phyloP scores from a whole-genome alignment of 1,140 invertebrate genomes.

The Drosophila neocordata region DNA sequence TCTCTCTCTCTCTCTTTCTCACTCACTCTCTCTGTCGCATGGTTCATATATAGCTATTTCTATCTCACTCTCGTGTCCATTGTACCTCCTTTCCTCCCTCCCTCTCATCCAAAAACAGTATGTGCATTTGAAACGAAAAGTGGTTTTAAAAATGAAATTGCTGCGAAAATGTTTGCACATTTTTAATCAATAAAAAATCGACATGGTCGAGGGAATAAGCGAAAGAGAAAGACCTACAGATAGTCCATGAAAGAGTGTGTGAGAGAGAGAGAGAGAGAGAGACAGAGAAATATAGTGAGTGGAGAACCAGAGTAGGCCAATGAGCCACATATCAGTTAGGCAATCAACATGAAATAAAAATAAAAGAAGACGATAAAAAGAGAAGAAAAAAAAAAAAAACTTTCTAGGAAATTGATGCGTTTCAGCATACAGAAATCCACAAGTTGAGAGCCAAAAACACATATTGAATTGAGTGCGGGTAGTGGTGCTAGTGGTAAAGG shows the following conservation, averaged over 20 bases:
- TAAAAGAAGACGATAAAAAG: slow-evolving; percentile 19
- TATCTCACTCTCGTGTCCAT: too few species aligned
- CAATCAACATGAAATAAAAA: slow-evolving; percentile 51
- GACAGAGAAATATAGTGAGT: neutral
- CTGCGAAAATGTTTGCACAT: slow-evolving; percentile 78
- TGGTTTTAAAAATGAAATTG: slow-evolving; percentile 79
- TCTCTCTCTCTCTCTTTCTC: neutral
- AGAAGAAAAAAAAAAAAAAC: neutral
- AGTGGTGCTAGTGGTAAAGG: neutral
- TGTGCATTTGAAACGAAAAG: slow-evolving; percentile 68
- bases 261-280: neutral
- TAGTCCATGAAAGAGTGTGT: neutral
- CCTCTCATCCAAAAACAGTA: neutral
- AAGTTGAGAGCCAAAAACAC: neutral
- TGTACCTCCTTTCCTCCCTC: too few species aligned
- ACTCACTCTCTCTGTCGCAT: neutral
- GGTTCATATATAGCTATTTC: too few species aligned
- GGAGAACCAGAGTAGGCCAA: slow-evolving; percentile 31
- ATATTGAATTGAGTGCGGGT: neutral
- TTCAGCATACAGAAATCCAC: slow-evolving; percentile 15
- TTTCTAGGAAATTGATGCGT: slow-evolving; percentile 36
- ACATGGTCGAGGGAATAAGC: neutral
- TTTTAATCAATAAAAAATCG: slow-evolving; percentile 75
- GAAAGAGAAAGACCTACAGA: slow-evolving; percentile 34
- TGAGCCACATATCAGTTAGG: slow-evolving; percentile 46